A percentile compares a stretch with the other conserved stretches of the same genome.
Evolutionary conservation across 1,140 invertebrate species (phyloP).

Genomic region (Ostrea denselamellosa): DNA sequence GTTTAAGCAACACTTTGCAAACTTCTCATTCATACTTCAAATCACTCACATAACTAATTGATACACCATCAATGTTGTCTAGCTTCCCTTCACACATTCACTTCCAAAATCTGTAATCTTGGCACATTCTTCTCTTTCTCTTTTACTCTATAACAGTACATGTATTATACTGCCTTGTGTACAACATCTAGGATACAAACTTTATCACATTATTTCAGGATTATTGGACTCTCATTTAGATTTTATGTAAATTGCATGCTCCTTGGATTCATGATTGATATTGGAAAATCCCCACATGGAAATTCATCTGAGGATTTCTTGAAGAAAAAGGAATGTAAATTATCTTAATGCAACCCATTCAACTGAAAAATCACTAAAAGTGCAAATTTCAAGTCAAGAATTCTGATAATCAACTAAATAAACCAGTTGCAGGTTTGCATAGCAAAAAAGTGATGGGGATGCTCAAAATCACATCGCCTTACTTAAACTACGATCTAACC

Average conservation of each 20-base stretch:
- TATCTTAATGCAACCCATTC: too few relatives aligned
- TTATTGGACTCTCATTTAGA: not conserved
- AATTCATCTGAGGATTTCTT: too few relatives aligned
- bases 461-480: not conserved
- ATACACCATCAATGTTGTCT: too few relatives aligned
- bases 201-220: conserved; percentile 36
- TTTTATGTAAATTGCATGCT: not conserved
- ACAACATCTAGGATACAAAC: not conserved
- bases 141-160: not conserved
- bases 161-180: not conserved
- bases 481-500: not conserved
- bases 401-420: not conserved
- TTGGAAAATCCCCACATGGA: not conserved
- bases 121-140: too few relatives aligned
- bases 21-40: not conserved
- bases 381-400: too few relatives aligned
- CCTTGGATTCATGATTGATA: not conserved
- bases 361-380: not conserved
- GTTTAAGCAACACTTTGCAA: not conserved
- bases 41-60: not conserved
- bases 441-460: conserved; percentile 27
- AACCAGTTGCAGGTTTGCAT: conserved; percentile 14
- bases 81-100: too few relatives aligned
- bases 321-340: too few relatives aligned
- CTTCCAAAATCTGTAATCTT: too few relatives aligned